Evolutionary conservation across 1,140 invertebrate genomes (phyloP).

Genomic region (Megalopta genalis): DNA sequence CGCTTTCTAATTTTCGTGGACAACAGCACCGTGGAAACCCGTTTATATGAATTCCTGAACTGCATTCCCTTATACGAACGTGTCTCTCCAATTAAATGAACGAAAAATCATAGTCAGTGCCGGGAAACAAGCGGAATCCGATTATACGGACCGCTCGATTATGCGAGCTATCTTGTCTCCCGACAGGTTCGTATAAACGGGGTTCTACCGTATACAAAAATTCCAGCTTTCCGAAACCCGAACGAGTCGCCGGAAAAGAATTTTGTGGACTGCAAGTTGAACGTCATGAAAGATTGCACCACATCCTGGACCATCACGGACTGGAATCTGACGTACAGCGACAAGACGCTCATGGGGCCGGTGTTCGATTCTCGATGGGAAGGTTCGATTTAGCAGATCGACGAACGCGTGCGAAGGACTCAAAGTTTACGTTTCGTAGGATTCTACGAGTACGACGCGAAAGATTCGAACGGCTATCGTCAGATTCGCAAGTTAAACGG

Average conservation of each 20-base stretch:
- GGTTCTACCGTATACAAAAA: neutral
- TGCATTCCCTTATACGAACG: no score
- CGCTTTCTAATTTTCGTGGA: neutral
- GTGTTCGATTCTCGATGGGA: constrained; percentile 60
- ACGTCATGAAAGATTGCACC: neutral
- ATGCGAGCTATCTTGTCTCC: no score
- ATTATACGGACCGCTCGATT: no score
- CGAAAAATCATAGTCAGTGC: no score
- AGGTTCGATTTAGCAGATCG: constrained; percentile 35
- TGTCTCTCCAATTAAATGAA: no score
- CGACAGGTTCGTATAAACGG: no score
- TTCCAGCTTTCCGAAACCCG: neutral
- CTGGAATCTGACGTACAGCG: constrained; percentile 40
- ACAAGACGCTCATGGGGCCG: constrained; percentile 38
- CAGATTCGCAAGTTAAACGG: neutral
- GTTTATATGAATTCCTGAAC: no score
- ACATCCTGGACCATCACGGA: neutral
- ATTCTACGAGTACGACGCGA: constrained; percentile 29
- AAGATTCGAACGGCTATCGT: neutral
- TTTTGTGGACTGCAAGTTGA: constrained; percentile 35
- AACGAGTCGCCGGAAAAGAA: neutral
- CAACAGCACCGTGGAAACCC: no score
- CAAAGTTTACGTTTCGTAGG: constrained; percentile 25
- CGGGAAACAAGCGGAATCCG: no score
- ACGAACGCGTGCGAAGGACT: neutral